These are phyloP conservation scores for Chelonus insularis DNA, from an alignment of 1,140 invertebrate genomes.

Conservation along the genomic window DNA sequence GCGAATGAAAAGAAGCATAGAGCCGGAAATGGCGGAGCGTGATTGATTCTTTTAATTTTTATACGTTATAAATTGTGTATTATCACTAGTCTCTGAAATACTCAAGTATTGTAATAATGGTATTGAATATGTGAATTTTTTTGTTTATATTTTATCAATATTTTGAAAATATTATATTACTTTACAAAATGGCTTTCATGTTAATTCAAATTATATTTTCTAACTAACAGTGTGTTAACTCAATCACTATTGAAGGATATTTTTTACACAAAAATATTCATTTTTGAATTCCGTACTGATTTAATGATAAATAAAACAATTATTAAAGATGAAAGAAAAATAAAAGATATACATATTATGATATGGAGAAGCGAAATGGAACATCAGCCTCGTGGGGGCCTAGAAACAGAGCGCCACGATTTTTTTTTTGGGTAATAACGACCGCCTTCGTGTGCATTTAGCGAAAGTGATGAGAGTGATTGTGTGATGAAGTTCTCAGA, in stretches of 20 bases:
- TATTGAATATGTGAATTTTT: neutral
- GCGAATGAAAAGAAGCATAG: neutral
- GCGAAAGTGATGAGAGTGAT: slow-evolving; percentile 28
- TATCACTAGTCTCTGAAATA: neutral
- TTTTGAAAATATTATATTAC: neutral
- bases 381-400: slow-evolving; percentile 1
- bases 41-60: slow-evolving; percentile 13
- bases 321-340: neutral
- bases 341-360: neutral
- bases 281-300: too few species aligned
- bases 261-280: too few species aligned
- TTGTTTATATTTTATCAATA: neutral
- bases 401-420: slow-evolving; percentile 9
- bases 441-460: slow-evolving; percentile 24
- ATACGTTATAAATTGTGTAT: neutral
- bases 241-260: too few species aligned
- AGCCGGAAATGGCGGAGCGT: slow-evolving; percentile 21
- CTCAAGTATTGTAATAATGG: slow-evolving; percentile 2
- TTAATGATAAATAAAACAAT: too few species aligned
- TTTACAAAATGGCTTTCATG: neutral
- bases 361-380: neutral
- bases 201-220: neutral
- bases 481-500: neutral
- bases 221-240: slow-evolving; percentile 2
- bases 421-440: slow-evolving; percentile 21